Evolutionary conservation across 1,140 invertebrate genomes (phyloP).

Genomic region (Meteorus sp.): DNA sequence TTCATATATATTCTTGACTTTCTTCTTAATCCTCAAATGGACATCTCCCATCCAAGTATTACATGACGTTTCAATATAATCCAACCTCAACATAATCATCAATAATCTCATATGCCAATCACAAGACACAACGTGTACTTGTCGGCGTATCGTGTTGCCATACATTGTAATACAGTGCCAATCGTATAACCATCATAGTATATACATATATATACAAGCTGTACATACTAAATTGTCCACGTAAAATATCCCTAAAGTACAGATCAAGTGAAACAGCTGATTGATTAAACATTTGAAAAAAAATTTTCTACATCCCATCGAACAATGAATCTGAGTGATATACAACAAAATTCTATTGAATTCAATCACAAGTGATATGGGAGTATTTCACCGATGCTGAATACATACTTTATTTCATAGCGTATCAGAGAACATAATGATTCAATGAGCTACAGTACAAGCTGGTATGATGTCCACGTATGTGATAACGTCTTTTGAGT

Average conservation of each 20-base stretch:
- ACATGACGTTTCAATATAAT: too few relatives aligned
- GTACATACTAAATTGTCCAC: not conserved
- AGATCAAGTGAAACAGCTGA: constrained; percentile 21
- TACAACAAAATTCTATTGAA: too few relatives aligned
- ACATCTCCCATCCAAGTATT: not conserved
- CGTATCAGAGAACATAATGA: not conserved
- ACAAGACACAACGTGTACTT: constrained; percentile 20
- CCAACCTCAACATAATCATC: not conserved
- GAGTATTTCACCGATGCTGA: too few relatives aligned
- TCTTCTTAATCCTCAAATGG: too few relatives aligned
- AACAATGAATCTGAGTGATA: too few relatives aligned
- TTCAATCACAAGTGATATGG: too few relatives aligned
- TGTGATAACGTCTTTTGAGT: constrained; percentile 31
- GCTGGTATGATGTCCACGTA: constrained; percentile 41
- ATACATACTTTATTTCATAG: too few relatives aligned
- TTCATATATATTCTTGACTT: too few relatives aligned
- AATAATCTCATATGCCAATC: constrained; percentile 18
- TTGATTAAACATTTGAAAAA: not conserved
- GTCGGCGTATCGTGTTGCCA: not conserved
- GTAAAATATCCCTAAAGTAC: constrained; percentile 8
- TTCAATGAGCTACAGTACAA: constrained; percentile 1
- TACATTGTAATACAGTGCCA: constrained; percentile 5
- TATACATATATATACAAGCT: not conserved
- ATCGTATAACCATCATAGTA: not conserved
- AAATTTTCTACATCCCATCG: not conserved